Base-by-base conservation (phyloP, 2,888 invertebrate genomes). In the Diplazon laetatorius region DNA sequence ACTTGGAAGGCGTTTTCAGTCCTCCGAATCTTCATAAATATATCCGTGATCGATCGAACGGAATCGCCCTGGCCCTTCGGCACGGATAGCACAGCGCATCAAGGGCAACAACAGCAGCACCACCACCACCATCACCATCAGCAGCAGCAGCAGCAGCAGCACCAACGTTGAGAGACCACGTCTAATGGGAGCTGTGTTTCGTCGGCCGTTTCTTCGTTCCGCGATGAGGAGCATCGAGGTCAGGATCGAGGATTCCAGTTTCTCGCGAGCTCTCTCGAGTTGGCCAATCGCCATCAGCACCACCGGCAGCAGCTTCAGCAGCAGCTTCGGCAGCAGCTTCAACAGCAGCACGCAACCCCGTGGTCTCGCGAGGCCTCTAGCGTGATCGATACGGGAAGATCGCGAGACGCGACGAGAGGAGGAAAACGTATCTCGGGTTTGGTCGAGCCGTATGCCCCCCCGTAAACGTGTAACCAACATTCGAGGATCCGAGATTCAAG, bases 1-100 rank as follows among this genome's bases (percentile, higher is more conserved):
- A 76, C 68, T 22, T 72, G 50, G 55, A 57, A 76, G 59, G 76
- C 65, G 73, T 76, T 73, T n/a, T 68, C 60, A 73, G 68, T 57
- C 59, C 71, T 81, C 86, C 87, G 79, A 89, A 89, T 89, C 88
- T 88, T 88, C 85, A 87, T 88, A 88, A 88, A 88, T 88, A 87
- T 87, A 87, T 66, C 70, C 62, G 50, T 57, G 72, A 79, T 79
- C 75, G 66, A 79, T 79, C 86, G 80, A 84, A 80, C 81, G 80
- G 80, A 80, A 80, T 82, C 72, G 68, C 73, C n/a, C n/a, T n/a
- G n/a, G 68, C 75, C 65, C 74, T 57, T 71, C 55, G 71, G 62
- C 65, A 18, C 30, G 50, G 8, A 48, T 57, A 16, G 52, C 20
- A 66, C 30, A 20, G 6, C 30, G 30, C 6, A 30, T 30, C 30